Evolutionary conservation across 2,888 invertebrate species (phyloP).

Genomic region (Apoda limacodes): DNA sequence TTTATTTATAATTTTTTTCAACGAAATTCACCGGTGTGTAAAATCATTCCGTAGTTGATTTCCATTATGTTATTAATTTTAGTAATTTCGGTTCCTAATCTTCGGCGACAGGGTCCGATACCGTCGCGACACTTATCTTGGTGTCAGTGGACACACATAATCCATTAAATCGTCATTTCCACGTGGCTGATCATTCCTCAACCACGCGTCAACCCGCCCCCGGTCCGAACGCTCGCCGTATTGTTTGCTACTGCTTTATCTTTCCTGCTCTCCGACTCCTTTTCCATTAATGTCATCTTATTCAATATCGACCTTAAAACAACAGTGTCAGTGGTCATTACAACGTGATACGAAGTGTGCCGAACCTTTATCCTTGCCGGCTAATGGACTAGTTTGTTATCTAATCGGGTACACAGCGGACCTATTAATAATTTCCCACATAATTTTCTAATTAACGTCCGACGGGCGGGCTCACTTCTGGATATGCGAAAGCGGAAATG

Average conservation of each 20-base stretch:
- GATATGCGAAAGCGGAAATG: constrained; percentile 49
- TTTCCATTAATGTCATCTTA: constrained; percentile 25
- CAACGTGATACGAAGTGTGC: constrained; percentile 8
- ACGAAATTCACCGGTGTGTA: constrained; percentile 40
- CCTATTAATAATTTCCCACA: constrained; percentile 67
- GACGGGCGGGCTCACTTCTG: constrained; percentile 30
- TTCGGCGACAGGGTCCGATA: constrained; percentile 50
- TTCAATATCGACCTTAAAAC: constrained; percentile 42
- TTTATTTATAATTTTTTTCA: constrained; percentile 38
- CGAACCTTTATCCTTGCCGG: constrained; percentile 41
- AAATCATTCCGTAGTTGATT: constrained; percentile 49
- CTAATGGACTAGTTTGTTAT: constrained; percentile 69
- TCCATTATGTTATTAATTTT: constrained; percentile 64
- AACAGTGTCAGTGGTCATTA: constrained; percentile 30
- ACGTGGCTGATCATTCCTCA: constrained; percentile 65
- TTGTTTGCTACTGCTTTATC: constrained; percentile 65
- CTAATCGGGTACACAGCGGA: constrained; percentile 61
- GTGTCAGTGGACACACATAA: constrained; percentile 66
- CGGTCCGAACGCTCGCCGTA: constrained; percentile 45
- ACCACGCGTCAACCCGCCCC: constrained; percentile 63
- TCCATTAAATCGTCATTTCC: constrained; percentile 71
- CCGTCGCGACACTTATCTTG: constrained; percentile 63
- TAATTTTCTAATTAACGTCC: constrained; percentile 66
- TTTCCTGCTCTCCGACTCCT: constrained; percentile 27
- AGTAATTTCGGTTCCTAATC: constrained; percentile 61